Evolutionary conservation across 2,797 vertebrate species (phyloP).

Genomic region (Dendrocincla tyrannina): DNA sequence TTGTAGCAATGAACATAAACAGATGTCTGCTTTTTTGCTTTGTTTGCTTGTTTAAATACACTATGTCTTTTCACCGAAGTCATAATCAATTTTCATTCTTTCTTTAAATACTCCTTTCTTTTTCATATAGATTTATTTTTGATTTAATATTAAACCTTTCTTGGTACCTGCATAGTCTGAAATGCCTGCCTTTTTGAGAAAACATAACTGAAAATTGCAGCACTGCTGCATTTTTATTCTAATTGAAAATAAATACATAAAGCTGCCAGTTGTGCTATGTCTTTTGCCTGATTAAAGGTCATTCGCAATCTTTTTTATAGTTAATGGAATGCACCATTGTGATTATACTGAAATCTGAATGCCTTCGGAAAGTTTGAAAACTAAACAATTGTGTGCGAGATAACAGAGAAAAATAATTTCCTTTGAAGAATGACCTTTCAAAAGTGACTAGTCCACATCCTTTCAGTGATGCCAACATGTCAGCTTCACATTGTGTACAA

Average conservation of each 20-base stretch:
- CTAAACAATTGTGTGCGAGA: slow-evolving; percentile 53
- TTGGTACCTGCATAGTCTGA: neutral
- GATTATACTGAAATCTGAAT: slow-evolving; percentile 63
- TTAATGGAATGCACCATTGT: slow-evolving; percentile 58
- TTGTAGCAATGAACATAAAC: neutral
- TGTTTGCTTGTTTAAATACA: neutral
- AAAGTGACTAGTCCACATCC: slow-evolving; percentile 55
- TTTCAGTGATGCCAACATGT: slow-evolving; percentile 49
- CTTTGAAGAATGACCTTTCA: slow-evolving; percentile 70
- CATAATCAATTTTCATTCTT: neutral
- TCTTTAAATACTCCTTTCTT: neutral
- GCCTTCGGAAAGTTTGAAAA: slow-evolving; percentile 69
- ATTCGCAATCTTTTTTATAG: slow-evolving; percentile 60
- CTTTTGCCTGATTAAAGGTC: slow-evolving; percentile 68
- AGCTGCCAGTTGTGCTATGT: slow-evolving; percentile 17
- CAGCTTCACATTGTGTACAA: slow-evolving; percentile 58
- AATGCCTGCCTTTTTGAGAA: neutral
- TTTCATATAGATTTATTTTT: neutral
- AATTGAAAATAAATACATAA: slow-evolving; percentile 63
- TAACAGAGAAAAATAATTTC: slow-evolving; percentile 67
- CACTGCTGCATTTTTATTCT: slow-evolving; percentile 6
- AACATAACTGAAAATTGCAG: neutral
- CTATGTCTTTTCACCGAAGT: neutral
- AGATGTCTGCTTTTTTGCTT: neutral
- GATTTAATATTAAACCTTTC: neutral